phyloP scores from a whole-genome alignment of 2,797 vertebrate genomes.

The Selene dorsalis region DNA sequence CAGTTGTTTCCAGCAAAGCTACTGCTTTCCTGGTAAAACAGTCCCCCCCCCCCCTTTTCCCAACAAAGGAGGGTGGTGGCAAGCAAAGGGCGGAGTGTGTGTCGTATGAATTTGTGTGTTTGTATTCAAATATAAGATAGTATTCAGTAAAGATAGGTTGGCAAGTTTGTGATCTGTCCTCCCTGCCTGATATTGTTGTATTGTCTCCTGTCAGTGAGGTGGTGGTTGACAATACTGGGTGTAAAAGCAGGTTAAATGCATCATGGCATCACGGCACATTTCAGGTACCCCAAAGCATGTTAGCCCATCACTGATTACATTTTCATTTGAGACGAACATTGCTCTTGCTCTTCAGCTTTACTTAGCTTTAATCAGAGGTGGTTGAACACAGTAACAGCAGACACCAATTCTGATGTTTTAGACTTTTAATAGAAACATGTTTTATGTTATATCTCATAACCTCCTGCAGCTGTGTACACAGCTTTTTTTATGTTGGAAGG shows the following conservation, averaged over 20 bases:
- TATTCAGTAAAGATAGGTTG: constrained; percentile 31
- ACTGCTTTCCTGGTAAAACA: constrained; percentile 80
- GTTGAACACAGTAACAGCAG: not conserved
- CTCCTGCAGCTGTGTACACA: not conserved
- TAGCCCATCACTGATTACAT: not conserved
- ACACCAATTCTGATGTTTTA: not conserved
- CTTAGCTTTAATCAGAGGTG: not conserved
- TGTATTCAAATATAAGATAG: constrained; percentile 27
- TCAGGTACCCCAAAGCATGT: not conserved
- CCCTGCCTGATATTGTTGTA: constrained; percentile 7
- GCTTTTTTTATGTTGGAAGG: not conserved
- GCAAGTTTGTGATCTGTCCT: constrained; percentile 32
- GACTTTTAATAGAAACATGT: not conserved
- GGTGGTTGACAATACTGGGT: constrained; percentile 26
- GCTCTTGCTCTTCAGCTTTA: not conserved
- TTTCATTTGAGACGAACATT: not conserved
- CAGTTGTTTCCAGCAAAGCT: constrained; percentile 84
- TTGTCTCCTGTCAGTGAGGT: constrained; percentile 34
- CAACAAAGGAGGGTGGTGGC: constrained; percentile 69
- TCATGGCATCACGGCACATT: constrained; percentile 5
- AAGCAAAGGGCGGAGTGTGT: constrained; percentile 48
- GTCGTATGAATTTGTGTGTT: constrained; percentile 2
- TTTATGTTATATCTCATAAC: not conserved
- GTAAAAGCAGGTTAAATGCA: constrained; percentile 21
- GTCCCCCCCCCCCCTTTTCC: constrained; percentile 62